Evolutionary conservation across 2,888 invertebrate species (phyloP).

Genomic region (Augochlorella aurata): DNA sequence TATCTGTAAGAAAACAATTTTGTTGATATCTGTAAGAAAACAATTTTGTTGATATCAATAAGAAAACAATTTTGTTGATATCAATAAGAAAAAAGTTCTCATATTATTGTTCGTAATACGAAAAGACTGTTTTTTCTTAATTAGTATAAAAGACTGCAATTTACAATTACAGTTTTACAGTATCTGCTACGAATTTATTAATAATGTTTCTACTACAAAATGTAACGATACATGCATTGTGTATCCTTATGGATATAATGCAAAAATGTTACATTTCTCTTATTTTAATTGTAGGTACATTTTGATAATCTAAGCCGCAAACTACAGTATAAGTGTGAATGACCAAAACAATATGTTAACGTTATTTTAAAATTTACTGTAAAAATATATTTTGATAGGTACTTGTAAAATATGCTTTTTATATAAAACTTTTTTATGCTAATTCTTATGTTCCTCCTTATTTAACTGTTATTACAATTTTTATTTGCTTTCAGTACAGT

Average conservation of each 20-base stretch:
- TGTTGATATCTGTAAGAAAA: slow-evolving; percentile 7
- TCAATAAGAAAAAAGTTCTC: slow-evolving; percentile 14
- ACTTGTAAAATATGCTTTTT: slow-evolving; percentile 23
- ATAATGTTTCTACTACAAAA: background rate
- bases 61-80: slow-evolving; percentile 2
- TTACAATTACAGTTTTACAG: slow-evolving; percentile 27
- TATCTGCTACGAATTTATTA: slow-evolving; percentile 11
- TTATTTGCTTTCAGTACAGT: background rate
- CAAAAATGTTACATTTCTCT: slow-evolving; percentile 17
- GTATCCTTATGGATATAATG: slow-evolving; percentile 4
- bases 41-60: background rate
- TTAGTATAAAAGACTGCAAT: slow-evolving; percentile 20
- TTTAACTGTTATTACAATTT: slow-evolving; percentile 20
- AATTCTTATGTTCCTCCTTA: slow-evolving; percentile 21
- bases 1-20: background rate
- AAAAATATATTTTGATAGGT: slow-evolving; percentile 15
- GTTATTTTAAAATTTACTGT: slow-evolving; percentile 10
- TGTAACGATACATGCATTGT: background rate
- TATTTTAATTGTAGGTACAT: slow-evolving; percentile 14
- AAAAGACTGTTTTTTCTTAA: slow-evolving; percentile 22
- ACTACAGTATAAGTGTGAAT: background rate
- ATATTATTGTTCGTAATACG: slow-evolving; percentile 27
- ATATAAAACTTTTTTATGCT: slow-evolving; percentile 1
- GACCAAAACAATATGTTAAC: background rate
- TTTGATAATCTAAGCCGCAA: background rate